Evolutionary conservation across 2,113 vertebrate species (phyloP).

Genomic region (Balaenoptera acutorostrata): DNA sequence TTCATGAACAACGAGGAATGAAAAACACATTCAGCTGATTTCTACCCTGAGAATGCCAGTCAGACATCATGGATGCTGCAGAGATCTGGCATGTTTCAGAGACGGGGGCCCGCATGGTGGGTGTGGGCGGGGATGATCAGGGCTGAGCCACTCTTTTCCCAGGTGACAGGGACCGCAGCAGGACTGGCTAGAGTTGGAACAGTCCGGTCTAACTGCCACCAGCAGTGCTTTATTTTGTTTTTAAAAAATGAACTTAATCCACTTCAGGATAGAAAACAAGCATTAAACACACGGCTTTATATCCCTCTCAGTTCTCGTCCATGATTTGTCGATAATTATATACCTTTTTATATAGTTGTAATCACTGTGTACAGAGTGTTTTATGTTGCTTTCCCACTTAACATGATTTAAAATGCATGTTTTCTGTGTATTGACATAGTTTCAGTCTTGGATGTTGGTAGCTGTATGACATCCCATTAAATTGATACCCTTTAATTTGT

Average conservation of each 20-base stretch:
- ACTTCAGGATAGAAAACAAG: background rate
- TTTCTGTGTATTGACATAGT: background rate
- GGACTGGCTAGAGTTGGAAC: background rate
- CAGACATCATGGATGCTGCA: background rate
- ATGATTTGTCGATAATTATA: background rate
- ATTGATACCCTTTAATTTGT: background rate
- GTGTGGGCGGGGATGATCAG: rapidly evolving
- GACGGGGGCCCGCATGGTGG: rapidly evolving
- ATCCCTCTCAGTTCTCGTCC: background rate
- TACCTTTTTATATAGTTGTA: background rate
- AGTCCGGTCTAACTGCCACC: background rate
- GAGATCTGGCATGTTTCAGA: background rate
- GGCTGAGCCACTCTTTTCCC: background rate
- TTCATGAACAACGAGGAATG: background rate
- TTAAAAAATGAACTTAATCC: background rate
- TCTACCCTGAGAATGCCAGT: background rate
- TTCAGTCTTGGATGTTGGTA: background rate
- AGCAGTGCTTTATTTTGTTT: background rate
- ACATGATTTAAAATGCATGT: background rate
- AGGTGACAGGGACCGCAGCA: background rate
- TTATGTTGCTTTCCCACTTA: background rate
- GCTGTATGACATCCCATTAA: background rate
- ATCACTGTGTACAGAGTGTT: background rate
- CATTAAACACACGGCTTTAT: background rate
- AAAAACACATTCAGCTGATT: background rate